These are phyloP conservation scores for Lepidonotus clava DNA, from an alignment of 2,888 invertebrate genomes.

Conservation along the genomic window DNA sequence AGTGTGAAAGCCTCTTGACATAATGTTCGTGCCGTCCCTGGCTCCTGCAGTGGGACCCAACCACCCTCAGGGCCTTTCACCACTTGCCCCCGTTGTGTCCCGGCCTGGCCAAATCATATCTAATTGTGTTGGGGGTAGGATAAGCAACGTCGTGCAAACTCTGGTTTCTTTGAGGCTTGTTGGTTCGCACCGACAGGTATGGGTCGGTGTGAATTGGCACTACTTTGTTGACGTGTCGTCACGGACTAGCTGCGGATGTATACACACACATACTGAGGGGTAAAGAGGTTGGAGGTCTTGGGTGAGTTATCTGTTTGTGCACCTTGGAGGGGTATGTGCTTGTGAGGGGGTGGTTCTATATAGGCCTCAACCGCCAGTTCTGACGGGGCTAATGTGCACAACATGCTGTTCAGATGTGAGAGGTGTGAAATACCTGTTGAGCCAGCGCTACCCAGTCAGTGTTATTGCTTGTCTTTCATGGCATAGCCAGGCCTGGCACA, in stretches of 20 bases:
- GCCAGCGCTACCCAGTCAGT: too few species aligned
- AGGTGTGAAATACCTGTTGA: slow-evolving; percentile 11
- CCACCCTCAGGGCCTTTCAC: background rate
- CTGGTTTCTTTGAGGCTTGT: background rate
- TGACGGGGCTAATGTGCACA: slow-evolving; percentile 25
- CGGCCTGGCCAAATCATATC: background rate
- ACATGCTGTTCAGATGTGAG: too few species aligned
- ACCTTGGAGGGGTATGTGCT: too few species aligned
- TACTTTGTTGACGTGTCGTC: slow-evolving; percentile 27
- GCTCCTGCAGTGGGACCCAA: too few species aligned
- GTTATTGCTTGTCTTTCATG: too few species aligned
- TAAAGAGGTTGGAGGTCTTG: background rate
- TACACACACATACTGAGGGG: background rate
- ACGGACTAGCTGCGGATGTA: background rate
- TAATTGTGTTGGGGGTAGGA: slow-evolving; percentile 15
- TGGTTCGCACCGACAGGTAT: background rate
- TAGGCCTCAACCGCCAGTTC: slow-evolving; percentile 15
- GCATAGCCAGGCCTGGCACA: too few species aligned
- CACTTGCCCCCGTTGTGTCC: background rate
- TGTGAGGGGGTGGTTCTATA: background rate
- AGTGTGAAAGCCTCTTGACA: background rate
- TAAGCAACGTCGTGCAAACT: background rate
- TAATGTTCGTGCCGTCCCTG: too few species aligned
- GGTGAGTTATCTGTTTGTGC: background rate
- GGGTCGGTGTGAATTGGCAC: background rate